A percentile compares a stretch with the other conserved stretches of the same genome.
Evolutionary conservation across 2,797 vertebrate species (phyloP).

Genomic region (Megaceryle alcyon): DNA sequence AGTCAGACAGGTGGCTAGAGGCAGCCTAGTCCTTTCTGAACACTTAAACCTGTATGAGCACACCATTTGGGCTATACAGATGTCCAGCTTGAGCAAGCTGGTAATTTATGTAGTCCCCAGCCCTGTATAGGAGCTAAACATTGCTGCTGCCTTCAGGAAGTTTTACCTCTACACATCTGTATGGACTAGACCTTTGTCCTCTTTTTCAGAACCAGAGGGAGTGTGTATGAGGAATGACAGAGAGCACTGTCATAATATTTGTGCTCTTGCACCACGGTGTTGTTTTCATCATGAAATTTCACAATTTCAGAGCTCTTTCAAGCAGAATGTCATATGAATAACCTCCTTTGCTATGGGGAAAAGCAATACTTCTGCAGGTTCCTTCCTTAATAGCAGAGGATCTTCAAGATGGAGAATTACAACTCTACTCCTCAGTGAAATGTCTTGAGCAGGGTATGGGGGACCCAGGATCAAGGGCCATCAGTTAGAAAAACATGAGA

Average conservation of each 20-base stretch:
- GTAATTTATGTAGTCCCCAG: not conserved
- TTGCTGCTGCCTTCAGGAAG: not conserved
- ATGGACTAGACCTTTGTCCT: not conserved
- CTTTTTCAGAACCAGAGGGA: constrained; percentile 7
- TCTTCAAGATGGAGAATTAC: not conserved
- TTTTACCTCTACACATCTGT: not conserved
- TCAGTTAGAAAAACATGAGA: not conserved
- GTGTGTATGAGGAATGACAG: not conserved
- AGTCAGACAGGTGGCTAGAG: not conserved
- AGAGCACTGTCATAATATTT: not conserved
- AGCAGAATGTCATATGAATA: not conserved
- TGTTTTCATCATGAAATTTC: constrained; percentile 40
- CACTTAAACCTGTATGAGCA: not conserved
- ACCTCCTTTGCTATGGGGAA: not conserved
- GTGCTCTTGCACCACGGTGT: constrained; percentile 38
- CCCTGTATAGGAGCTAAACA: not conserved
- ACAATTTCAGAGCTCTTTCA: constrained; percentile 30
- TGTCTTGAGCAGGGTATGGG: not conserved
- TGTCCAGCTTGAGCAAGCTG: not conserved
- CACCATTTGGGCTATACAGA: not conserved
- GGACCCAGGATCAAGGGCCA: not conserved
- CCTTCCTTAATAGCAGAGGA: not conserved
- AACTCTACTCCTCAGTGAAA: not conserved
- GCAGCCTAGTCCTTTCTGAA: not conserved
- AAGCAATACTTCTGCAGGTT: not conserved